Evolutionary conservation across 1,140 invertebrate species (phyloP).

Genomic region (Pomacea maculata): DNA sequence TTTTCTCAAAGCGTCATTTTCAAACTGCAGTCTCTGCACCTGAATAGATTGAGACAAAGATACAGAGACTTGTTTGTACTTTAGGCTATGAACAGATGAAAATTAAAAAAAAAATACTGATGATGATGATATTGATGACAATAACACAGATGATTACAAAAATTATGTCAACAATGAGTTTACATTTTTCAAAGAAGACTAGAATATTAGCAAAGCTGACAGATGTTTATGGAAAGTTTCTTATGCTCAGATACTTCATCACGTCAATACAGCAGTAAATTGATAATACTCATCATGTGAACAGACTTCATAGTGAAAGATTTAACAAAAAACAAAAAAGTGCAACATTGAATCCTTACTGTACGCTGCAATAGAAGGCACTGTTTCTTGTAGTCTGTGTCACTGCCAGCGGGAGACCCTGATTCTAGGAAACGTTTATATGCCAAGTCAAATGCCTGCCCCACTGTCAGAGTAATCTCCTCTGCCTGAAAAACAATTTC

Average conservation of each 20-base stretch:
- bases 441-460: constrained; percentile 97
- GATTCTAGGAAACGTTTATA: constrained; percentile 84
- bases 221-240: too few species aligned
- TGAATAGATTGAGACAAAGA: constrained; percentile 27
- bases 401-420: constrained; percentile 71
- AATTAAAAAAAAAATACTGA: too few species aligned
- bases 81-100: too few species aligned
- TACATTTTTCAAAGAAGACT: too few species aligned
- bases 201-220: too few species aligned
- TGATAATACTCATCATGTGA: too few species aligned
- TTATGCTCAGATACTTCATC: too few species aligned
- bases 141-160: too few species aligned
- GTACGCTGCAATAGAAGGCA: constrained; percentile 78
- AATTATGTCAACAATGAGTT: too few species aligned
- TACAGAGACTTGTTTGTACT: background rate
- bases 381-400: constrained; percentile 78
- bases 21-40: constrained; percentile 77
- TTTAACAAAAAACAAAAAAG: background rate
- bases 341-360: constrained; percentile 41
- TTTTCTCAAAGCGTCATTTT: constrained; percentile 76
- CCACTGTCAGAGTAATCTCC: constrained; percentile 95
- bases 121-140: too few species aligned
- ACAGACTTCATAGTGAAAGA: background rate
- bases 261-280: too few species aligned
- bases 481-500: constrained; percentile 74